Percentiles rank a stretch among this genome's conserved stretches.
These are phyloP conservation scores for Epistrophella euchroma DNA, from an alignment of 2,888 invertebrate species.

Conservation along the genomic window DNA sequence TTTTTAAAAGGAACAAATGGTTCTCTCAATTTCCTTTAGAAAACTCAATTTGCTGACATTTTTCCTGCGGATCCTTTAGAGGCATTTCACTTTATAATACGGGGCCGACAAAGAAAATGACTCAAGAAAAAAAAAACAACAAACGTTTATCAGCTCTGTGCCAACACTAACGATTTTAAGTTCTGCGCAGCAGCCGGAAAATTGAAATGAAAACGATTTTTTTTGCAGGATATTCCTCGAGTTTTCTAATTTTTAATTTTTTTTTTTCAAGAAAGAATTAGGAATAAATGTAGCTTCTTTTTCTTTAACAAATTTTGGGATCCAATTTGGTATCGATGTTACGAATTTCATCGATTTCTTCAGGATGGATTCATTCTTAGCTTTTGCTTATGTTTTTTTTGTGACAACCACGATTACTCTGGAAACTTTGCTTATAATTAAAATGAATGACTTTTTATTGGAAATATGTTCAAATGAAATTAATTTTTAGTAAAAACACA, in stretches of 20 bases:
- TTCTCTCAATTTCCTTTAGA: slow-evolving; percentile 20
- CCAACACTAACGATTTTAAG: slow-evolving; percentile 54
- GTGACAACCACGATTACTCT: background rate
- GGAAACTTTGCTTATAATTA: background rate
- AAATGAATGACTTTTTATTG: background rate
- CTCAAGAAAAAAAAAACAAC: slow-evolving; percentile 13
- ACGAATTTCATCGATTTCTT: slow-evolving; percentile 19
- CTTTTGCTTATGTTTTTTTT: background rate
- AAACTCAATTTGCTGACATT: slow-evolving; percentile 16
- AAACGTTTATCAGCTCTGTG: slow-evolving; percentile 45
- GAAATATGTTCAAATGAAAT: background rate
- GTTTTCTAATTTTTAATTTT: slow-evolving; percentile 16
- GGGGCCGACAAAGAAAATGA: slow-evolving; percentile 47
- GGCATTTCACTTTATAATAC: slow-evolving; percentile 14
- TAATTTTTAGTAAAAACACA: background rate
- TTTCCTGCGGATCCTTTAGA: slow-evolving; percentile 6
- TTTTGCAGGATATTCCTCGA: slow-evolving; percentile 39
- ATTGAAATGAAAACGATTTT: slow-evolving; percentile 38
- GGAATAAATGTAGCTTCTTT: background rate
- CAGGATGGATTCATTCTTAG: background rate
- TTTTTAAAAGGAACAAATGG: background rate
- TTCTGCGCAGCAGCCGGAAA: slow-evolving; percentile 61
- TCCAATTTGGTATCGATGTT: slow-evolving; percentile 3
- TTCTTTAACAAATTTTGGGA: slow-evolving; percentile 2
- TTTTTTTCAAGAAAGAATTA: slow-evolving; percentile 22